Conservation (phyloP, 2,888 invertebrate genomes). For the Thymelicus lineola region DNA sequence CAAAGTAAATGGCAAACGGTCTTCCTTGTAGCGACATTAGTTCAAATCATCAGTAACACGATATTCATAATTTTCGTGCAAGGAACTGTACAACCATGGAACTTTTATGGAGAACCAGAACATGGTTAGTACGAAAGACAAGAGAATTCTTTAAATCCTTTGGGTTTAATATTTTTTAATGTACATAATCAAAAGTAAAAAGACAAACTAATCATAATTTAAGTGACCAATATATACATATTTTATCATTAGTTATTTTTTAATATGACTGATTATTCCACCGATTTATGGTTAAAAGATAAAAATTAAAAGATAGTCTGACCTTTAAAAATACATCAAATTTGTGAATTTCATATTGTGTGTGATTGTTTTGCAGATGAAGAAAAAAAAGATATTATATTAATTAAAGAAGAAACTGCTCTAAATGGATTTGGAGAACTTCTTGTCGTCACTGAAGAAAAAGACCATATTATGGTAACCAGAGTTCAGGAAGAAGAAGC, state of each 20-base stretch:
- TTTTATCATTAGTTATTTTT: too few relatives aligned
- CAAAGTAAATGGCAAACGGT: slow-evolving; percentile 87
- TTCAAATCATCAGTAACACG: slow-evolving; percentile 87
- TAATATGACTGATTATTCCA: too few relatives aligned
- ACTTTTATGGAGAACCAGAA: slow-evolving; percentile 73
- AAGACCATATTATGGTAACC: neutral
- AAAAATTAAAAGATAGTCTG: too few relatives aligned
- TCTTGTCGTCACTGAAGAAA: neutral
- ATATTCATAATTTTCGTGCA: slow-evolving; percentile 88
- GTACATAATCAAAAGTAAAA: too few relatives aligned
- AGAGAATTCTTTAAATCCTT: too few relatives aligned
- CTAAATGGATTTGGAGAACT: neutral
- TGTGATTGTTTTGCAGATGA: neutral
- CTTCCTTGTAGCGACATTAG: slow-evolving; percentile 87
- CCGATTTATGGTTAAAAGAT: too few relatives aligned
- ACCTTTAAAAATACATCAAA: too few relatives aligned
- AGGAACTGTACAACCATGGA: slow-evolving; percentile 89
- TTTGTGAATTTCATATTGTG: too few relatives aligned
- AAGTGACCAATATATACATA: too few relatives aligned
- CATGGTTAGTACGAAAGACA: slow-evolving; percentile 42
- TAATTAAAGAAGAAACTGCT: neutral
- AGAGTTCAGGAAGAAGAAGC: neutral
- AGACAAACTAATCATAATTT: too few relatives aligned
- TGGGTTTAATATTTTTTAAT: too few relatives aligned
- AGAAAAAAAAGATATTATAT: neutral